These are phyloP conservation scores for Oryzias melastigma DNA, from an alignment of 2,113 vertebrate species.

Conservation along the genomic window DNA sequence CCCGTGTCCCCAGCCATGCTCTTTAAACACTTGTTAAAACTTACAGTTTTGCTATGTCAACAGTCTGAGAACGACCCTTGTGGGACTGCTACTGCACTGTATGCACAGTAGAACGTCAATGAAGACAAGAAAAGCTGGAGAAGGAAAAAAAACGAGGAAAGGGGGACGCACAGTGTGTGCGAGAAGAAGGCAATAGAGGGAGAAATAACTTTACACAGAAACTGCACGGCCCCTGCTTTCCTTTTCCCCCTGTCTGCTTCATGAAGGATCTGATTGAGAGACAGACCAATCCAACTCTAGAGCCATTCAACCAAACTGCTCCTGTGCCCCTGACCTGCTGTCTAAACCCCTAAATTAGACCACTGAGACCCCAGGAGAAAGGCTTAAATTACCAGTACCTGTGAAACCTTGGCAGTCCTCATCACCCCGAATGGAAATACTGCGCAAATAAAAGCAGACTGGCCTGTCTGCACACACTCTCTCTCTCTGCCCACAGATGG, in stretches of 20 bases:
- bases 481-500: slow-evolving; percentile 68
- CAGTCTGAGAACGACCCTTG: slow-evolving; percentile 70
- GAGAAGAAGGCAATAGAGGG: slow-evolving; percentile 27
- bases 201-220: slow-evolving; percentile 39
- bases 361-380: slow-evolving; percentile 67
- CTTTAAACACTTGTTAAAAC: slow-evolving; percentile 80
- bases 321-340: slow-evolving; percentile 64
- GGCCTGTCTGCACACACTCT: slow-evolving; percentile 75
- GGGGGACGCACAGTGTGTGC: background rate
- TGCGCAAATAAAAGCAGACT: slow-evolving; percentile 73
- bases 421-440: slow-evolving; percentile 72
- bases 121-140: slow-evolving; percentile 13
- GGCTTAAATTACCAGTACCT: slow-evolving; percentile 73
- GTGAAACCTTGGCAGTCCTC: slow-evolving; percentile 69
- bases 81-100: slow-evolving; percentile 61
- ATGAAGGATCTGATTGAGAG: slow-evolving; percentile 76
- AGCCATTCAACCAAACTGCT: slow-evolving; percentile 59
- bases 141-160: slow-evolving; percentile 5
- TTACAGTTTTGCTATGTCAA: slow-evolving; percentile 74
- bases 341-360: slow-evolving; percentile 74
- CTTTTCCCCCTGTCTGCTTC: slow-evolving; percentile 42
- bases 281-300: slow-evolving; percentile 55
- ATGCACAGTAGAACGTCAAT: slow-evolving; percentile 42
- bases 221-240: slow-evolving; percentile 24
- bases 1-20: slow-evolving; percentile 68